Evolutionary conservation across 1,140 invertebrate species (phyloP), one percentile per base, ranked within the genome.

Genomic region (Telenomus remus): DNA sequence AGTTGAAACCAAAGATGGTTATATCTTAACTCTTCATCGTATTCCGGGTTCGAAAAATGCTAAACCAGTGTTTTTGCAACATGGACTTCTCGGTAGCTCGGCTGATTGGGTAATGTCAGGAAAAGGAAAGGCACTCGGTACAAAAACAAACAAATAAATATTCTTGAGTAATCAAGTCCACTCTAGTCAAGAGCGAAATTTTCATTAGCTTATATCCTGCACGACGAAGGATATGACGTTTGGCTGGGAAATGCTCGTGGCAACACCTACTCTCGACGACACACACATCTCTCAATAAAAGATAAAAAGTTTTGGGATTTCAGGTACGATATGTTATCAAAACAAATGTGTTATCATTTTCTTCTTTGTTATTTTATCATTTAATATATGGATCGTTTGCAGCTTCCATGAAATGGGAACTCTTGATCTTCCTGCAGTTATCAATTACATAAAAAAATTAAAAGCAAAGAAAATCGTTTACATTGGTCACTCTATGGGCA

Each of bases 1-100:
- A 0, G 87, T 93, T 0, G 79, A 88, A 11, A 95, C 94, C 0
- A 85, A 91, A 39, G 94, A 95, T 80, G 93, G 93, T 11, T 95
- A 94, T 80, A 86, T 95, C 12, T 81, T 95, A 3, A 91, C 90
- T 0, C 49, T 95, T 16, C 94, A 95, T 76, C 89, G 94, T 43
- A 95, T 95, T 74, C 92, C 92, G 1, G 79, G 86, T 84, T 37
- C 86, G 82, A 54, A 76, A 1, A 27, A 46, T 12, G 77, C 83
- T 10, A 53, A 80, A 4, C 85, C 89, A 0, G 87, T 91, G 4
- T 88, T 90, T 47, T 55, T 94, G 2, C 92, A 93, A 82, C 94
- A 95, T 78, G 94, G 94, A 7, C 80, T 95, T 0, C 81, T 94
- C 0, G 89, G 89, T 9, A 91, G 90, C 64, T 92, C 93, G 0